These are phyloP conservation scores for Flabesymbios commensalis DNA, from an alignment of 2,888 invertebrate species.

Conservation along the genomic window DNA sequence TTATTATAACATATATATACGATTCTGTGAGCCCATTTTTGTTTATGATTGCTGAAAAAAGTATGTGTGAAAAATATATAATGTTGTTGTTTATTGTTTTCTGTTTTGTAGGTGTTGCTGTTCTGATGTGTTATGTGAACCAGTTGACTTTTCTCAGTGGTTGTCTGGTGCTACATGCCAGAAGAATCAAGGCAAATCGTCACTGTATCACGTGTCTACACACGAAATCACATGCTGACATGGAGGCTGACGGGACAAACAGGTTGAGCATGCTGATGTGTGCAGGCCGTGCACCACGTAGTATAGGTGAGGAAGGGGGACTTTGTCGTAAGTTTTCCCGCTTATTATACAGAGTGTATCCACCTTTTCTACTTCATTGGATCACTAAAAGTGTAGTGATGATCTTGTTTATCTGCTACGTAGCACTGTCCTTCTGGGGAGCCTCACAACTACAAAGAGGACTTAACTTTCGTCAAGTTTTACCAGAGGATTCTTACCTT, in stretches of 20 bases:
- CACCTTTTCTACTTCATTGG: conserved; percentile 25
- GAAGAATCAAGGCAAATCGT: conserved; percentile 34
- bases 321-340: conserved; percentile 18
- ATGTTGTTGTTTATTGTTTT: too few relatives aligned
- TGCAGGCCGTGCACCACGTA: conserved; percentile 17
- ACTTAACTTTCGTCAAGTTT: conserved; percentile 27
- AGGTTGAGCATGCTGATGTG: conserved; percentile 12
- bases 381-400: conserved; percentile 20
- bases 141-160: conserved; percentile 48
- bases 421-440: conserved; percentile 31
- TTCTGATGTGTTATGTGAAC: conserved; percentile 49
- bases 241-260: conserved; percentile 20
- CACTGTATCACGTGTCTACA: conserved; percentile 37
- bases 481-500: conserved; percentile 33
- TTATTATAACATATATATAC: too few relatives aligned
- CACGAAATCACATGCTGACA: conserved; percentile 28
- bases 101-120: conserved; percentile 44
- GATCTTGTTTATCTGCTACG: conserved; percentile 25
- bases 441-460: conserved; percentile 32
- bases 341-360: conserved; percentile 18
- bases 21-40: background rate
- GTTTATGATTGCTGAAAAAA: background rate
- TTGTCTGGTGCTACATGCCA: conserved; percentile 47
- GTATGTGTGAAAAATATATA: too few relatives aligned
- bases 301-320: conserved; percentile 27